Evolutionary conservation across 2,113 vertebrate genomes (phyloP).

Genomic region (Pleuronectes platessa): DNA sequence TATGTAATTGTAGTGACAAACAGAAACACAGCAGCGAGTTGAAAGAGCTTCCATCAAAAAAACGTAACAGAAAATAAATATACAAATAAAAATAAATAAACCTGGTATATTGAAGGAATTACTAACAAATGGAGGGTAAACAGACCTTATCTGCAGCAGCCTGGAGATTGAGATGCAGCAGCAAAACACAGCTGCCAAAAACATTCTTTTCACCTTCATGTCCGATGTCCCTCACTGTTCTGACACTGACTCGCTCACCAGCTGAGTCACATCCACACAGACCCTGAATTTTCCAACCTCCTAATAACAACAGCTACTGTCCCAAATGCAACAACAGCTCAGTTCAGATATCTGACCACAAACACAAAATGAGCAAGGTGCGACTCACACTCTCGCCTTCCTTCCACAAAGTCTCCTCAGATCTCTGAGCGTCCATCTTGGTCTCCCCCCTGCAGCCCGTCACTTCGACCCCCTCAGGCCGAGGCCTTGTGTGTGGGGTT

Average conservation of each 20-base stretch:
- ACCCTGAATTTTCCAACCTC: constrained; percentile 50
- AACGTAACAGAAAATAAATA: not conserved
- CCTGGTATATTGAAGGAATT: not conserved
- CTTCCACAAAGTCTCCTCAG: constrained; percentile 11
- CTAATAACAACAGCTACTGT: not conserved
- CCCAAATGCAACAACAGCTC: constrained; percentile 1
- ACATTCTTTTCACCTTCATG: constrained; percentile 58
- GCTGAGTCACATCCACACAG: constrained; percentile 19
- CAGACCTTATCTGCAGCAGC: constrained; percentile 69
- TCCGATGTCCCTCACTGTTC: not conserved
- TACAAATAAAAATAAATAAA: not conserved
- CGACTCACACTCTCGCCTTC: constrained; percentile 47
- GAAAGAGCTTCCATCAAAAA: not conserved
- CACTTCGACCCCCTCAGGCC: constrained; percentile 31
- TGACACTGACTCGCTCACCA: not conserved
- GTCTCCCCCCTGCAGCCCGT: constrained; percentile 13
- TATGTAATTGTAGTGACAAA: too few species aligned
- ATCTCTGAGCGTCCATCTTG: constrained; percentile 60
- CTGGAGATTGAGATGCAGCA: constrained; percentile 64
- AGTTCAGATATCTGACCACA: not conserved
- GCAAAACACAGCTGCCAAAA: constrained; percentile 68
- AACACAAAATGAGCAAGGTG: not conserved
- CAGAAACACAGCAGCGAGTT: too few species aligned
- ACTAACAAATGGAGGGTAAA: not conserved
- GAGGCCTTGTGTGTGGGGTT: constrained; percentile 20